A percentile compares a stretch with the other conserved stretches of the same genome.
Conservation (phyloP, 2,888 invertebrate genomes). For the Timema podura region DNA sequence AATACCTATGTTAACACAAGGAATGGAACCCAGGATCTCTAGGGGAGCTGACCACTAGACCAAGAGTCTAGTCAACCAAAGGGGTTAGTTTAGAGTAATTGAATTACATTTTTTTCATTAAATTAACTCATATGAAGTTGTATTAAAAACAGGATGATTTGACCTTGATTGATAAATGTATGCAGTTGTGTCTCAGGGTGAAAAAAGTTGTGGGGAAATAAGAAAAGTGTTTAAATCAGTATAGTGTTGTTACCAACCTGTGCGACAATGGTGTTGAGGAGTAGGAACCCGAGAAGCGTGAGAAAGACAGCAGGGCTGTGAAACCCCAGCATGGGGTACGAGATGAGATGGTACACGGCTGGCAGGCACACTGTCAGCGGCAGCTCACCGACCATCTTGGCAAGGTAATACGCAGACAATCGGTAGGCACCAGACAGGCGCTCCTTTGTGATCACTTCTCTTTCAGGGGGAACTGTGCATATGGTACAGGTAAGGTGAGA, state of each 20-base stretch:
- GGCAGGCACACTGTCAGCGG: constrained; percentile 71
- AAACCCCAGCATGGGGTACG: constrained; percentile 71
- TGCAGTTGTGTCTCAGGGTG: no score
- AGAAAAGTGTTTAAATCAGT: no score
- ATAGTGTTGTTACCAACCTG: constrained; percentile 51
- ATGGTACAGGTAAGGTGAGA: not conserved
- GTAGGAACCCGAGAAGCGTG: constrained; percentile 61
- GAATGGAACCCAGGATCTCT: no score
- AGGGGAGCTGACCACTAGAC: no score
- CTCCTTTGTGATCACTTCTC: constrained; percentile 76
- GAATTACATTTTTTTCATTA: no score
- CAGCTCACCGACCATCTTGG: constrained; percentile 76
- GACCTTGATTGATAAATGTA: no score
- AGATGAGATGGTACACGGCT: constrained; percentile 69
- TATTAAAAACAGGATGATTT: no score
- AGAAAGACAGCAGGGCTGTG: constrained; percentile 63
- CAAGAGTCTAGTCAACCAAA: no score
- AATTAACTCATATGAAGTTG: no score
- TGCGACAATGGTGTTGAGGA: constrained; percentile 68
- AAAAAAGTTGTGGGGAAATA: no score
- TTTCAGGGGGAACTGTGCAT: constrained; percentile 67
- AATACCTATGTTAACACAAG: no score
- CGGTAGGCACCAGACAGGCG: constrained; percentile 72
- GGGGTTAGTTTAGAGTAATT: no score
- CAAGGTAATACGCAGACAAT: constrained; percentile 73